Evolutionary conservation across 2,888 invertebrate genomes (phyloP).

Genomic region (Boloria euphrosyne): DNA sequence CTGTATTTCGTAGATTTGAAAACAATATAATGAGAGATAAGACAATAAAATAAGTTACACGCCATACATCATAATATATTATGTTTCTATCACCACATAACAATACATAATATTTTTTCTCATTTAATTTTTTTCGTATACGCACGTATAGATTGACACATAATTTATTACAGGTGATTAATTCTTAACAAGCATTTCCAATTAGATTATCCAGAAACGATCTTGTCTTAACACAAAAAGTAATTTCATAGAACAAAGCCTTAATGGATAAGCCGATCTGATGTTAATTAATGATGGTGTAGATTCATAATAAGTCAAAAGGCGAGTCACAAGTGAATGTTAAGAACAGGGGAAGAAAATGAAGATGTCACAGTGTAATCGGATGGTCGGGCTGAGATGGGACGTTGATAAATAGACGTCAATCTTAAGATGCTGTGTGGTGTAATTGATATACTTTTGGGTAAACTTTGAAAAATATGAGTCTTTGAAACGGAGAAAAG

Average conservation of each 20-base stretch:
- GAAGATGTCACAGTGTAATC: slow-evolving; percentile 77
- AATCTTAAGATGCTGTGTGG: slow-evolving; percentile 35
- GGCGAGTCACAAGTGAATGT: slow-evolving; percentile 75
- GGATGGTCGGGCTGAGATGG: slow-evolving; percentile 65
- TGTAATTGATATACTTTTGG: slow-evolving; percentile 15
- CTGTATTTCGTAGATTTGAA: too few relatives aligned
- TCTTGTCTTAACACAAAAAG: slow-evolving; percentile 27
- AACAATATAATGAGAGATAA: too few relatives aligned
- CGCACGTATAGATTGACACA: too few relatives aligned
- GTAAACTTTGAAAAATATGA: not conserved
- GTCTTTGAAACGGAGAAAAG: not conserved
- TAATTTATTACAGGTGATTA: not conserved
- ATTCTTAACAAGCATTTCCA: not conserved
- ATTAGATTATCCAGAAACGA: not conserved
- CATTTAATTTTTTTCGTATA: not conserved
- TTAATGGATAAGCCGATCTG: slow-evolving; percentile 55
- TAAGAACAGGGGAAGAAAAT: slow-evolving; percentile 56
- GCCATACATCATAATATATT: not conserved
- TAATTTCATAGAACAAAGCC: slow-evolving; percentile 44
- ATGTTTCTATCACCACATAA: too few relatives aligned
- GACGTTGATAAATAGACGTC: slow-evolving; percentile 70
- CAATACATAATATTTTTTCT: not conserved
- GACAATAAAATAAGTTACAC: too few relatives aligned
- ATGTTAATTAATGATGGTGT: slow-evolving; percentile 72
- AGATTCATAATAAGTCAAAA: slow-evolving; percentile 75